Evolutionary conservation across 1,140 invertebrate genomes (phyloP).

Genomic region (Listronotus bonariensis): DNA sequence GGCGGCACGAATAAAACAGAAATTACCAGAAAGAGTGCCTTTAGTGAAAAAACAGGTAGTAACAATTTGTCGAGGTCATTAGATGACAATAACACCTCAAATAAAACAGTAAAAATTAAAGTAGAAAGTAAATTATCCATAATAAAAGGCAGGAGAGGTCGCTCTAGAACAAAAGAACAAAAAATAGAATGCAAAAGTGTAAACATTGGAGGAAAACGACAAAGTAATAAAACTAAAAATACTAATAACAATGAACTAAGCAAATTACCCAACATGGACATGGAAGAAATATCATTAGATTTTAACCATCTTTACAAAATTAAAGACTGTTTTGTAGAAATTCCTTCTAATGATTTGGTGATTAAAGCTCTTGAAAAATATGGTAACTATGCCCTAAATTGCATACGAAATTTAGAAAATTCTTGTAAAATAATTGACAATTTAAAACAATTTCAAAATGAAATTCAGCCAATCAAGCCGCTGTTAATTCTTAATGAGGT

Average conservation of each 20-base stretch:
- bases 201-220: too few relatives aligned
- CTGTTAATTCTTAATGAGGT: conserved; percentile 10
- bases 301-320: background rate
- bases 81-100: too few relatives aligned
- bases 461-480: conserved; percentile 22
- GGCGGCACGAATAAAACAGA: too few relatives aligned
- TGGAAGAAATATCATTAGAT: background rate
- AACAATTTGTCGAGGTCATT: too few relatives aligned
- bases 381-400: background rate
- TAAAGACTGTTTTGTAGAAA: conserved; percentile 23
- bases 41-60: too few relatives aligned
- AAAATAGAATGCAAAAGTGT: too few relatives aligned
- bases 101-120: too few relatives aligned
- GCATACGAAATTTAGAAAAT: background rate
- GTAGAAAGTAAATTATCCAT: too few relatives aligned
- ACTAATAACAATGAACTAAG: conserved; percentile 5
- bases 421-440: conserved; percentile 10
- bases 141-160: too few relatives aligned
- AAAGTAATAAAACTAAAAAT: background rate
- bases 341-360: background rate
- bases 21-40: too few relatives aligned
- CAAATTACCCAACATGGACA: background rate
- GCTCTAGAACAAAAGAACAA: too few relatives aligned
- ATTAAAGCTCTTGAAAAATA: conserved; percentile 1
- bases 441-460: conserved; percentile 9